Evolutionary conservation across 2,888 invertebrate species (phyloP).

Genomic region (Danaus chrysippus): DNA sequence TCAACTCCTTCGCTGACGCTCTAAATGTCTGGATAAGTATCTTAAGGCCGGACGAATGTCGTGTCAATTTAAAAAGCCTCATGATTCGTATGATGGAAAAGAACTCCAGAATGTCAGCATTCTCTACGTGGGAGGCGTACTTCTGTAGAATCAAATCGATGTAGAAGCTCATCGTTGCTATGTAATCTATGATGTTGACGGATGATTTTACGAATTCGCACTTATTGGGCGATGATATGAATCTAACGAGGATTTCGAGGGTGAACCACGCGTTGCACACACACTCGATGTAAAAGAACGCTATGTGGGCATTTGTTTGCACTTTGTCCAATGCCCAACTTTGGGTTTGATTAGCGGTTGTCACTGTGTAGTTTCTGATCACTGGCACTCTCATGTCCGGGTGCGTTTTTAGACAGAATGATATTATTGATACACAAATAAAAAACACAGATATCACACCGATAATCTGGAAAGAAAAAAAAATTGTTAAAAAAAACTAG

Average conservation of each 20-base stretch:
- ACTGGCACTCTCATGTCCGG: constrained; percentile 98
- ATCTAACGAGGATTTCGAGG: constrained; percentile 94
- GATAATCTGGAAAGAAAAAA: constrained; percentile 88
- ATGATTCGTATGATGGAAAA: constrained; percentile 98
- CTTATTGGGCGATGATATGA: constrained; percentile 96
- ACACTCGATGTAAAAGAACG: constrained; percentile 99
- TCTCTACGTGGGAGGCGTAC: constrained; percentile 94
- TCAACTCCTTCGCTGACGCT: constrained; percentile 97
- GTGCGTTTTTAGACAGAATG: constrained; percentile 99
- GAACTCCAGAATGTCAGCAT: constrained; percentile 97
- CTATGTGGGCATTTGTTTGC: constrained; percentile 97
- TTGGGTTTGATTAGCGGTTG: constrained; percentile 85
- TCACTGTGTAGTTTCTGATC: constrained; percentile 88
- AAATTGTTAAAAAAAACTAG: constrained; percentile 20
- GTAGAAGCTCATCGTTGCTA: constrained; percentile 99
- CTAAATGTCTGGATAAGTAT: constrained; percentile 99
- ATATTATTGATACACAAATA: constrained; percentile 99
- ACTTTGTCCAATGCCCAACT: constrained; percentile 93
- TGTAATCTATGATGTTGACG: constrained; percentile 99
- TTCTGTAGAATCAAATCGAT: constrained; percentile 94
- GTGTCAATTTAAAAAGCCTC: constrained; percentile 97
- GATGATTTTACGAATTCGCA: constrained; percentile 97
- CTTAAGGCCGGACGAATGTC: constrained; percentile 98
- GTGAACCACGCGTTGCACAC: constrained; percentile 99
- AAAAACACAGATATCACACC: constrained; percentile 99